phyloP scores from a whole-genome alignment of 2,113 vertebrate genomes.

The Nannospalax galili region DNA sequence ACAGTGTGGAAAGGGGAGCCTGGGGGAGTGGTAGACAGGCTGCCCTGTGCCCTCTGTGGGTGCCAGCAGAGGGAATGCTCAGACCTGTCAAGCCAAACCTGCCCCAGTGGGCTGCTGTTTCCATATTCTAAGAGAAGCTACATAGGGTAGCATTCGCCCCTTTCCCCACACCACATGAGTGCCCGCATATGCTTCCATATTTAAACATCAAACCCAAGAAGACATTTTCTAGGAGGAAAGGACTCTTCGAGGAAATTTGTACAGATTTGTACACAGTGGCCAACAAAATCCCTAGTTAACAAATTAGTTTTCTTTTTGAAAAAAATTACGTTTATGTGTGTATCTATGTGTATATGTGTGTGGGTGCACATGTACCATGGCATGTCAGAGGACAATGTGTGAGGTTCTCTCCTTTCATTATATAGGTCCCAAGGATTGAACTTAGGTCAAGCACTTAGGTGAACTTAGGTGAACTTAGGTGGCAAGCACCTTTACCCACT shows the following conservation, averaged over 20 bases:
- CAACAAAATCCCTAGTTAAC: too few species aligned
- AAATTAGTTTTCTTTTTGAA: too few species aligned
- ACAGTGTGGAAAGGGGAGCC: neutral
- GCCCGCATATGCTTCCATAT: neutral
- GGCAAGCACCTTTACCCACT: neutral
- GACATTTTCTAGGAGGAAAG: neutral
- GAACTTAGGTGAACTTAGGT: neutral
- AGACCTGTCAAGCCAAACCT: too few species aligned
- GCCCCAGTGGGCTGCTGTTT: neutral
- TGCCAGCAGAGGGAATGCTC: too few species aligned
- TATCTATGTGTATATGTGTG: neutral
- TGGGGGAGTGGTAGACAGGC: too few species aligned
- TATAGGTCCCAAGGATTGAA: neutral
- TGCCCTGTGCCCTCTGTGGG: neutral
- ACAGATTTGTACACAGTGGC: neutral
- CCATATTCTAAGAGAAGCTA: accelerated
- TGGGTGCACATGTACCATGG: neutral
- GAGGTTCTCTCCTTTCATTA: neutral
- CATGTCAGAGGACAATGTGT: neutral
- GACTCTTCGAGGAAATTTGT: neutral
- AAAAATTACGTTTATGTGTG: too few species aligned
- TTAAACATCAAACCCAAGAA: neutral
- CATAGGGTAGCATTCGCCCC: accelerated
- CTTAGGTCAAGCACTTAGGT: neutral
- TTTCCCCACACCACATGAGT: neutral